Conservation (phyloP, 2,797 vertebrate species). For the Parambassis ranga region DNA sequence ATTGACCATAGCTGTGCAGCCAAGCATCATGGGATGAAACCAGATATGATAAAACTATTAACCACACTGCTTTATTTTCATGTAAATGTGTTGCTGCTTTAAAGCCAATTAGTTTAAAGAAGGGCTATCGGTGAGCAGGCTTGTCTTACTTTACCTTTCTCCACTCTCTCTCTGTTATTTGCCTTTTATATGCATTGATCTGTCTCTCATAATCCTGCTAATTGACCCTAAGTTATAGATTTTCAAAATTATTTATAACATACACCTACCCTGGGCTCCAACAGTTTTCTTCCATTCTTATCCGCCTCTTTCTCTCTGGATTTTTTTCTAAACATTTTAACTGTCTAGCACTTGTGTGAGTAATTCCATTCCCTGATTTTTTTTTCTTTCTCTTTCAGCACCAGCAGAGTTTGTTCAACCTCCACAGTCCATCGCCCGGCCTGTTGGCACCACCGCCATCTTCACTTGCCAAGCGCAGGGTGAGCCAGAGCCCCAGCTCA, state of each 20-base stretch:
- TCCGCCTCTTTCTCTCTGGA: no score
- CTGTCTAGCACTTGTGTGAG: neutral
- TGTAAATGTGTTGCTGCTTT: constrained; percentile 2
- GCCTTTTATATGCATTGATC: constrained; percentile 25
- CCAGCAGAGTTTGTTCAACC: constrained; percentile 96
- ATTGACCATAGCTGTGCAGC: constrained; percentile 32
- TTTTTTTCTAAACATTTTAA: neutral
- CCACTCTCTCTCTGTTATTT: constrained; percentile 4
- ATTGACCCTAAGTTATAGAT: constrained; percentile 33
- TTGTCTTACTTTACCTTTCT: neutral
- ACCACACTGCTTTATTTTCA: constrained; percentile 11
- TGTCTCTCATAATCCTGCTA: constrained; percentile 27
- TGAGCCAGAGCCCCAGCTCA: constrained; percentile 92
- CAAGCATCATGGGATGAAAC: neutral
- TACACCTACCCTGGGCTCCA: neutral
- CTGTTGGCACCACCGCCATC: constrained; percentile 93
- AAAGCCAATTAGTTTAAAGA: neutral
- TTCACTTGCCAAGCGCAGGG: constrained; percentile 96
- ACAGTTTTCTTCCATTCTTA: neutral
- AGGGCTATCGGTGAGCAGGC: neutral
- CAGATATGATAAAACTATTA: constrained; percentile 15
- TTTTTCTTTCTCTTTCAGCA: constrained; percentile 74
- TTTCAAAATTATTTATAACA: constrained; percentile 16
- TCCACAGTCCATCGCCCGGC: constrained; percentile 95
- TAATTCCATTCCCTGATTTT: neutral